Conservation (phyloP, 2,797 vertebrate genomes). For the Silurus aristotelis region DNA sequence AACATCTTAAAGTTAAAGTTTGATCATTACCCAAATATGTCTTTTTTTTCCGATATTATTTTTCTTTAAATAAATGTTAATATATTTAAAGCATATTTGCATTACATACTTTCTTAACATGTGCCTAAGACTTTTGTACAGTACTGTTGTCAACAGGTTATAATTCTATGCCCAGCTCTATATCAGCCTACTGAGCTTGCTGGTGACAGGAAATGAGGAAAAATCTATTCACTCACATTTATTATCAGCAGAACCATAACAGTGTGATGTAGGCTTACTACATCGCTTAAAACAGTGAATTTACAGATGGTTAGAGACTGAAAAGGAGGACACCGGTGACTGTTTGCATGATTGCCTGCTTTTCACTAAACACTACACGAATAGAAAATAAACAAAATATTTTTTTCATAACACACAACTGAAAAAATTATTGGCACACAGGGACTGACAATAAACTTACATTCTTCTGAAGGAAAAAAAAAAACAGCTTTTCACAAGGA, state of each 20-base stretch:
- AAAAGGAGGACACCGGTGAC: neutral
- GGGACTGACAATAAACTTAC: constrained; percentile 25
- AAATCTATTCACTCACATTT: constrained; percentile 25
- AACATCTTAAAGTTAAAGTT: neutral
- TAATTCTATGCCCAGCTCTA: constrained; percentile 4
- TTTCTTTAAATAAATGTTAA: neutral
- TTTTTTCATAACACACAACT: constrained; percentile 4
- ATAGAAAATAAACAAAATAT: constrained; percentile 20
- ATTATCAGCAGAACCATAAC: constrained; percentile 26
- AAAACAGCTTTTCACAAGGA: neutral
- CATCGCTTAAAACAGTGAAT: neutral
- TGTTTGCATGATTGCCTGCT: constrained; percentile 13
- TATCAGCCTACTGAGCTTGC: constrained; percentile 1
- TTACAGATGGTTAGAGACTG: constrained; percentile 5
- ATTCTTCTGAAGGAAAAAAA: neutral
- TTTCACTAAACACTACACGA: constrained; percentile 20
- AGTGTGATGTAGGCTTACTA: constrained; percentile 13
- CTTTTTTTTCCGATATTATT: neutral
- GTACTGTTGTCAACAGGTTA: neutral
- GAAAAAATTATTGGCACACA: constrained; percentile 24
- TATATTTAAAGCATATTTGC: neutral
- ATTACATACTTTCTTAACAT: neutral
- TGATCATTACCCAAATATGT: neutral
- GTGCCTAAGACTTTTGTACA: neutral
- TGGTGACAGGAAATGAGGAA: constrained; percentile 25